Evolutionary conservation across 2,113 vertebrate species (phyloP).

Genomic region (Protobothrops flavoviridis): DNA sequence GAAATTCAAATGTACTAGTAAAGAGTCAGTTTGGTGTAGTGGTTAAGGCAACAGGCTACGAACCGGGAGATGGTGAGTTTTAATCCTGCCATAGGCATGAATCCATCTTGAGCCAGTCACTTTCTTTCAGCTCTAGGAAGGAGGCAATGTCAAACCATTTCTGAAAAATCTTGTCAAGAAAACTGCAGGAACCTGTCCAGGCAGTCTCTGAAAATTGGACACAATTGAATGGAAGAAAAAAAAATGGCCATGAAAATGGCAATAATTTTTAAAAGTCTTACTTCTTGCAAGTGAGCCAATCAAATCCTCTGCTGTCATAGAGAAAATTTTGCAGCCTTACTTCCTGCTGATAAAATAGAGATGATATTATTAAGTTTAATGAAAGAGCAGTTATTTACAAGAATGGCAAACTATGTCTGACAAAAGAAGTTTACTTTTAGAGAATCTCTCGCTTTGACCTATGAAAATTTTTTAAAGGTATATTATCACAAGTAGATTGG

Average conservation of each 20-base stretch:
- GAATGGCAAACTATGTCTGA: neutral
- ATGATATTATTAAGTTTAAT: neutral
- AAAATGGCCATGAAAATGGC: neutral
- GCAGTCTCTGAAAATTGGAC: neutral
- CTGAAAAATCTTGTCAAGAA: neutral
- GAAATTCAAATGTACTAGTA: neutral
- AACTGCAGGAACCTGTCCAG: neutral
- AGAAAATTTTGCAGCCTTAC: neutral
- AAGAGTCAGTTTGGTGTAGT: neutral
- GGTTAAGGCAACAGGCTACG: neutral
- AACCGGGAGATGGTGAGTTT: neutral
- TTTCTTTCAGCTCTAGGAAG: neutral
- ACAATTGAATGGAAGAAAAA: neutral
- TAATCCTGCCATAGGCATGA: neutral
- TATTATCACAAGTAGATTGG: neutral
- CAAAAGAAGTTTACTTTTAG: neutral
- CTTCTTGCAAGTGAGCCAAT: neutral
- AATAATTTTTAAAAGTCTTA: neutral
- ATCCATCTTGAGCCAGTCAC: neutral
- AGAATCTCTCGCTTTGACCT: neutral
- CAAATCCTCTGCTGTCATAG: neutral
- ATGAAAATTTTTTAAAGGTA: neutral
- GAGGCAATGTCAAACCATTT: neutral
- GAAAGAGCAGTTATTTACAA: neutral
- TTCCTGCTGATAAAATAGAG: neutral